Base-by-base conservation (phyloP, 2,113 vertebrate species). In the Odocoileus hemionus region DNA sequence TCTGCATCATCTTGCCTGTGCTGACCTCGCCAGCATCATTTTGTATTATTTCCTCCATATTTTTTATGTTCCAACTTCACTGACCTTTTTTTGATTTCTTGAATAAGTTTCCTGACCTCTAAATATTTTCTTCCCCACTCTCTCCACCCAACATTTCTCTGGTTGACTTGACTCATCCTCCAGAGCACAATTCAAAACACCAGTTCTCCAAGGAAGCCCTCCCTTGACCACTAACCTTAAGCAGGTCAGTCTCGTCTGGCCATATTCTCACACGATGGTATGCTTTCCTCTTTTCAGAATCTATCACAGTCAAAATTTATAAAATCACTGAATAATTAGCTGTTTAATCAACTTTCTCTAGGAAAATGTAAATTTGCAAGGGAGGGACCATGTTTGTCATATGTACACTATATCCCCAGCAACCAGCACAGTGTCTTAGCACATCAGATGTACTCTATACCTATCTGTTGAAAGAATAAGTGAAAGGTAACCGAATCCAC, bases 401-500 rank as follows among this genome's bases (percentile, higher is more conserved):
- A 84, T 17, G 36, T 16, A 82, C 19, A 92, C 39, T 82, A 88
- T 86, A 70, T 39, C 60, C 45, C 16, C 57, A 93, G 28, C 67
- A 95, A 94, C 14, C 26, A 95, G 82, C 3, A 80, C 1, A 80
- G 36, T 94, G 26, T 76, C 85, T 74, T 91, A 85, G 57, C 52
- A 97, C 55, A 55, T 28, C 76, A 43, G 58, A 97, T 11, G 45
- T 39, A 93, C 21, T 86, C 33, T 84, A 21, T 47, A 95, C 33
- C 61, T 36, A 92, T 76, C 26, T 91, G 33, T n/a, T 92, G 83
- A 96, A 92, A 96, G 70, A 97, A 92, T 83, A 91, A 94, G 23
- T 89, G 36, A 96, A 97, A 96, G 61, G 61, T 89, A 96, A 86
- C 39, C 28, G 67, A 74, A 74, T 39, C 67, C 36, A 36, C 36